Evolutionary conservation across 35 echinoderm and acorn worm species (phyloP).

Genomic region (Ophiothrix spiculata): DNA sequence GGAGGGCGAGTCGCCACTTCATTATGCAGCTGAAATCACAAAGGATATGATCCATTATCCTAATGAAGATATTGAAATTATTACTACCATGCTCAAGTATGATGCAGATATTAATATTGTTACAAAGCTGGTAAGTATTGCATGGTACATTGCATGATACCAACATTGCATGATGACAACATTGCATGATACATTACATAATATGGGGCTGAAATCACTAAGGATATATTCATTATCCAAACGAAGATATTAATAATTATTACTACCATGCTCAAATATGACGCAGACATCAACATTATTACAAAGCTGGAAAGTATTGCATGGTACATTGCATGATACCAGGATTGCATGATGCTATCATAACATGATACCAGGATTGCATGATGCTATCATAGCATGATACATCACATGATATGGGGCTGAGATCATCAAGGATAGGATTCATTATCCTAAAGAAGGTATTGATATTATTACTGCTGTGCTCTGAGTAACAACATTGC

Average conservation of each 20-base stretch:
- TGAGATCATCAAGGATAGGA: constrained; percentile 92
- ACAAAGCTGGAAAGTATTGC: constrained; percentile 78
- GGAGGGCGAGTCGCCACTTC: constrained; percentile 95
- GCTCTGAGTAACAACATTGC: too few relatives aligned
- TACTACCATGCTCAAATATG: constrained; percentile 64
- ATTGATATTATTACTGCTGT: constrained; percentile 69
- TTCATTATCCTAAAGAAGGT: constrained; percentile 89
- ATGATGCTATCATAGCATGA: too few relatives aligned
- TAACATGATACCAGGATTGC: too few relatives aligned
- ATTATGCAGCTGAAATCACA: constrained; percentile 96
- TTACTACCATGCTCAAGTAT: constrained; percentile 66
- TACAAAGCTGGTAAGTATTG: constrained; percentile 81
- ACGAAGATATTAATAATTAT: constrained; percentile 85
- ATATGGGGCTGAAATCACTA: constrained; percentile 95
- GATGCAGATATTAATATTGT: constrained; percentile 94
- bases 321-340: too few relatives aligned
- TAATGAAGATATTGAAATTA: constrained; percentile 82
- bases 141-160: too few relatives aligned
- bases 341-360: too few relatives aligned
- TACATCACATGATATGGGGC: too few relatives aligned
- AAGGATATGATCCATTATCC: constrained; percentile 93
- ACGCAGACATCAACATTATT: constrained; percentile 89
- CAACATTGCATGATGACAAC: too few relatives aligned
- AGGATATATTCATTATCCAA: constrained; percentile 89
- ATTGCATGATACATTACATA: too few relatives aligned